Evolutionary conservation across 2,888 invertebrate species (phyloP), one percentile per base, ranked within the genome.

Genomic region (Oligia strigilis): DNA sequence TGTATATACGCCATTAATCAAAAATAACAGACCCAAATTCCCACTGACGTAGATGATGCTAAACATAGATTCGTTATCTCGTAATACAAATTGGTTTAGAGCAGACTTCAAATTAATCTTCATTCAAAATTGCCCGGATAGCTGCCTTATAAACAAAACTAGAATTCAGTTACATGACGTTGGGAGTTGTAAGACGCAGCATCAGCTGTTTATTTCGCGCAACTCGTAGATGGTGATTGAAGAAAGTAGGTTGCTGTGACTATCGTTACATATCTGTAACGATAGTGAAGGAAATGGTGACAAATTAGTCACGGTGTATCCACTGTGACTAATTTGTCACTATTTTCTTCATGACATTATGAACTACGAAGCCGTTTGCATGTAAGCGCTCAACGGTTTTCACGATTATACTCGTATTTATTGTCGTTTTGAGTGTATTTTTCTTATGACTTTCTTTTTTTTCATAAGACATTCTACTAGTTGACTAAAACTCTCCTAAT

Each of bases 121-220:
- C 73, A 75, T 84, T 82, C 83, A 82, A 85, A 86, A 85, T 72
- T 85, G 82, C 78, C 82, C 82, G 46, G 66, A 67, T 73, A 81
- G 79, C 80, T 84, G 84, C 82, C 88, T 90, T 90, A 92, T 94
- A 95, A 94, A 95, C 94, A 95, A 95, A 95, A 94, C 95, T 94
- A 94, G 95, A 95, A 95, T 94, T 90, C 85, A 85, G 79, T 78
- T 72, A 64, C 19, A 36, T 75, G 58, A 69, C 58, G 36, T 62
- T 70, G 36, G 55, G 36, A 64, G 36, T 55, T 70, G n/a, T 52
- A 60, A 43, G 13, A 58, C 55, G 66, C 64, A 70, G 64, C 70
- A 75, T 65, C 79, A 79, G 82, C 71, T 72, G 73, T 76, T 71
- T 13, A n/a, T 52, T 49, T 72, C 43, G n/a, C 40, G 62, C 29